These are phyloP conservation scores for Hexactinellida sp. DNA, from an alignment of 37 sponge, comb jelly and placozoan species.

Conservation along the genomic window DNA sequence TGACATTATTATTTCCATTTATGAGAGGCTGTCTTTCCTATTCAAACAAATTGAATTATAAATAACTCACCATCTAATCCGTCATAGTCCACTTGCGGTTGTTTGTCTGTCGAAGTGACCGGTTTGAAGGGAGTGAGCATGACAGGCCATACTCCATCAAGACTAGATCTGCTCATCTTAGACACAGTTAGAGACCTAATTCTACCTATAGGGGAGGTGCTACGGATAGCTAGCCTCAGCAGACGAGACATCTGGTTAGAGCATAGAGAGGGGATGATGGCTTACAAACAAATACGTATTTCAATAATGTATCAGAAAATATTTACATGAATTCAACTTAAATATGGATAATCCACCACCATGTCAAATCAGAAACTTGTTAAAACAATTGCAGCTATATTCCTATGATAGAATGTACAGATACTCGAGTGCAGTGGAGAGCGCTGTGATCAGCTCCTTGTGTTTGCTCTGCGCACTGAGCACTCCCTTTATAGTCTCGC, in stretches of 20 bases:
- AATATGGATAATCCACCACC: too few relatives aligned
- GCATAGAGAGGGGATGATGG: background rate
- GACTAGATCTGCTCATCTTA: conserved; percentile 16
- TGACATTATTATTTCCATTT: too few relatives aligned
- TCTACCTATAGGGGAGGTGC: background rate
- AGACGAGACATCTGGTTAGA: background rate
- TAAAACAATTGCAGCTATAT: background rate
- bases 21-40: too few relatives aligned
- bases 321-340: background rate
- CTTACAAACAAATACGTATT: background rate
- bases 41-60: too few relatives aligned
- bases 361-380: background rate
- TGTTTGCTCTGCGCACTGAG: conserved; percentile 17
- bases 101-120: conserved; percentile 22
- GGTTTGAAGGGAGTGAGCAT: conserved; percentile 80
- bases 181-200: background rate
- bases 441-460: background rate
- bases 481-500: background rate
- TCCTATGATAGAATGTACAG: background rate
- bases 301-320: background rate
- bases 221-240: background rate
- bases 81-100: conserved; percentile 59
- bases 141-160: conserved; percentile 61
- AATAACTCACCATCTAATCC: conserved; percentile 47
- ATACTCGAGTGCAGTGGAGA: conserved; percentile 6